Evolutionary conservation across 1,140 invertebrate species (phyloP).

Genomic region (Leptestheria dahalacensis): DNA sequence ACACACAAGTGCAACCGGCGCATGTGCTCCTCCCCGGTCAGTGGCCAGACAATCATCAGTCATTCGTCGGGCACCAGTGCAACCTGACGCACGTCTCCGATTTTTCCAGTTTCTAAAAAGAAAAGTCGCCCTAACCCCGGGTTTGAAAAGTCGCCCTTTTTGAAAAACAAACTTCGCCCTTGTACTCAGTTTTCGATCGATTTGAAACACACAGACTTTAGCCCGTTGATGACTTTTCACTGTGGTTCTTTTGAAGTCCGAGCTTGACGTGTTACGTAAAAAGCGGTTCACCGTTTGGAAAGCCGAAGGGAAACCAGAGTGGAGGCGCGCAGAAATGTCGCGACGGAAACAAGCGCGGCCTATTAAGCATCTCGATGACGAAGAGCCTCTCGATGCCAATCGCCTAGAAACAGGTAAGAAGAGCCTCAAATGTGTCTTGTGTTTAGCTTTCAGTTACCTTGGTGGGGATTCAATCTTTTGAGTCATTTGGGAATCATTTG

Average conservation of each 20-base stretch:
- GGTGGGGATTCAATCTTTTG: no score
- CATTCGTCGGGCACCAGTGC: not conserved
- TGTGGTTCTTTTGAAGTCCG: no score
- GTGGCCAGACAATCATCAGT: not conserved
- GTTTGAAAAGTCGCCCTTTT: no score
- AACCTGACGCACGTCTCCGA: not conserved
- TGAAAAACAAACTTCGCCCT: not conserved
- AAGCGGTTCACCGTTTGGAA: no score
- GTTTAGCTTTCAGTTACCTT: no score
- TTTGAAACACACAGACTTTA: not conserved
- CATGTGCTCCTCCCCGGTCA: not conserved
- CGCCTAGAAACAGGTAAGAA: no score
- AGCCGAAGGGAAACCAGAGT: no score
- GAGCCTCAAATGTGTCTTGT: no score
- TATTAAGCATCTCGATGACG: constrained; percentile 34
- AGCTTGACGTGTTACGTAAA: no score
- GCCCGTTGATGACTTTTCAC: no score
- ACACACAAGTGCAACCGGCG: not conserved
- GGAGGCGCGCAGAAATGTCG: constrained; percentile 32
- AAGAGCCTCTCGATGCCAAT: constrained; percentile 21
- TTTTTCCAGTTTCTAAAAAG: not conserved
- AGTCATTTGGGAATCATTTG: no score
- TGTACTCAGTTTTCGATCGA: not conserved
- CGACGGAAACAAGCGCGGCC: constrained; percentile 44
- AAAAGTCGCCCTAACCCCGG: no score